Conservation (phyloP, 2,888 invertebrate species). For the Volucella bombylans region DNA sequence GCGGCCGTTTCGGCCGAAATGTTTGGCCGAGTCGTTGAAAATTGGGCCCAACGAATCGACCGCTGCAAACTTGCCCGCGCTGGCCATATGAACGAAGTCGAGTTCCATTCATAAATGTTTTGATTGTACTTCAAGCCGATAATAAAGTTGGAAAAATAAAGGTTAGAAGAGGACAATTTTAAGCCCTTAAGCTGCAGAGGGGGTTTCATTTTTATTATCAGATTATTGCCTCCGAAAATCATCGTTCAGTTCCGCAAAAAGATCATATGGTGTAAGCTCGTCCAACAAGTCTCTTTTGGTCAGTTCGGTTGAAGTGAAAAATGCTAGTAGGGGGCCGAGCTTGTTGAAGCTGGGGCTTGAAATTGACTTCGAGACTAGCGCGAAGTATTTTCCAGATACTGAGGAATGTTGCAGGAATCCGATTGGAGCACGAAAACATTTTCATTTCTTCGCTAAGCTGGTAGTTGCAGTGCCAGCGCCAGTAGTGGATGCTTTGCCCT, state of each 20-base stretch:
- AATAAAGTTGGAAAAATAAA: constrained; percentile 23
- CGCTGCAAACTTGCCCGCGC: too few species aligned
- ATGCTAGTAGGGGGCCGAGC: constrained; percentile 24
- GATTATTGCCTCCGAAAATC: constrained; percentile 5
- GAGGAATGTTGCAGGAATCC: constrained; percentile 63
- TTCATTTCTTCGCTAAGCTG: constrained; percentile 54
- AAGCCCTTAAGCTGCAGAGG: constrained; percentile 36
- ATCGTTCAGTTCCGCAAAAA: constrained; percentile 35
- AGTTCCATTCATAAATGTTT: too few species aligned
- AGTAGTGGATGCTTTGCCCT: constrained; percentile 46
- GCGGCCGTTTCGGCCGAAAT: too few species aligned
- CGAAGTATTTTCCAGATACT: constrained; percentile 30
- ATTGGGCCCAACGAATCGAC: too few species aligned
- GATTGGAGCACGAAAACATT: background rate
- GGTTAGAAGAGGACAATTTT: background rate
- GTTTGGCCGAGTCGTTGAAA: too few species aligned
- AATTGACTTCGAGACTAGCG: constrained; percentile 36
- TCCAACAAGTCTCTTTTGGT: constrained; percentile 53
- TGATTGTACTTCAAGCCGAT: too few species aligned
- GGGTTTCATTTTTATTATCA: too few species aligned
- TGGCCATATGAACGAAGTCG: too few species aligned
- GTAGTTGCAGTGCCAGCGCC: too few species aligned
- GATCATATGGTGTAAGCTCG: constrained; percentile 47
- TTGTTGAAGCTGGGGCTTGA: constrained; percentile 37
- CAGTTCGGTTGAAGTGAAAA: constrained; percentile 48